These are phyloP conservation scores for Tautogolabrus adspersus DNA, from an alignment of 2,113 vertebrate genomes.

Conservation along the genomic window DNA sequence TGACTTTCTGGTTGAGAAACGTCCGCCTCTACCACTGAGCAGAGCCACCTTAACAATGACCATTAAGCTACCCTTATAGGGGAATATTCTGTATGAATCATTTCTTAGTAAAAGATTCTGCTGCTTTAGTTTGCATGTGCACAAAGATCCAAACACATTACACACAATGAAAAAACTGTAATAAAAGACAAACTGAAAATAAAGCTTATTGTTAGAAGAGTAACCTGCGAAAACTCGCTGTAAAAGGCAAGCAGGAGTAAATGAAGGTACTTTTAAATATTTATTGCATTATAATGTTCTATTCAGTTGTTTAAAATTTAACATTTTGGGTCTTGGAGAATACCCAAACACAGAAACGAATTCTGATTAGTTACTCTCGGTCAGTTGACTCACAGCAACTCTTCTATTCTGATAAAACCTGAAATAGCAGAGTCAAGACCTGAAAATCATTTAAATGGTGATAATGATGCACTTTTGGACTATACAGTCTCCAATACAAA, in stretches of 20 bases:
- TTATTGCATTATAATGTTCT: not conserved
- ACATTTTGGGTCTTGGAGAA: constrained; percentile 15
- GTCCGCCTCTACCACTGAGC: no score
- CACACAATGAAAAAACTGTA: no score
- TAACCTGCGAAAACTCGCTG: not conserved
- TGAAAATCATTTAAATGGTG: not conserved
- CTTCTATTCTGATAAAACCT: not conserved
- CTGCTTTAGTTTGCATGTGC: no score
- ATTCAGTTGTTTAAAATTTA: constrained; percentile 16
- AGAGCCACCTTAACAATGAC: no score
- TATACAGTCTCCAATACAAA: not conserved
- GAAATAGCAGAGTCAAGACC: not conserved
- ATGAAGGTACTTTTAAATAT: constrained; percentile 14
- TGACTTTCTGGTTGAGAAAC: no score
- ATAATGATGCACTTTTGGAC: not conserved
- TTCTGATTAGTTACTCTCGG: not conserved
- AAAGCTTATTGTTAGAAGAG: not conserved
- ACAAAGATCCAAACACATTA: no score
- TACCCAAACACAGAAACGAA: not conserved
- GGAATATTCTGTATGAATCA: no score
- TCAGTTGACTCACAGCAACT: not conserved
- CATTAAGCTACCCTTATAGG: no score
- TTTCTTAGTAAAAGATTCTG: no score
- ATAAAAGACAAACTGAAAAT: constrained; percentile 1
- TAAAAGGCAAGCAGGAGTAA: not conserved